A percentile compares a stretch with the other conserved stretches of the same genome.
Conservation (phyloP, 2,113 vertebrate genomes). For the Limanda limanda region DNA sequence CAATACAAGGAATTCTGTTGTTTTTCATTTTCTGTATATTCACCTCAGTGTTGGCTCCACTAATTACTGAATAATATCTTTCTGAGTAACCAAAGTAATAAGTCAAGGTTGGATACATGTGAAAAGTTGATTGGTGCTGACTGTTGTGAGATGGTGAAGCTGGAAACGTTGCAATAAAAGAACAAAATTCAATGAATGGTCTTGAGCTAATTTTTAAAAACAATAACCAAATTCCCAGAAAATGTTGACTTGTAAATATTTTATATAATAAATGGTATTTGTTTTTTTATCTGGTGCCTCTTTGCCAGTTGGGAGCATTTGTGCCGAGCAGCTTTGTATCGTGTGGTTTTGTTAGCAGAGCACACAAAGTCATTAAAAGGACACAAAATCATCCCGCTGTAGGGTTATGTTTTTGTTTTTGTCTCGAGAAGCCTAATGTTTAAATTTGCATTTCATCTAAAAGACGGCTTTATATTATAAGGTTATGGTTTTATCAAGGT, state of each 20-base stretch:
- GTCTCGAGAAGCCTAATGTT: neutral
- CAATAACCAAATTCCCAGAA: no score
- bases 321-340: neutral
- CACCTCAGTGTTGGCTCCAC: neutral
- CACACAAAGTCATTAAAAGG: conserved; percentile 10
- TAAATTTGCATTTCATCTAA: conserved; percentile 28
- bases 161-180: neutral
- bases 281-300: no score
- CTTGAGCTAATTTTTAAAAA: neutral
- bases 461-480: conserved; percentile 13
- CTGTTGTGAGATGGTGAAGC: neutral
- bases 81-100: neutral
- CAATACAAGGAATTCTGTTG: conserved; percentile 26
- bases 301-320: neutral
- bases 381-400: conserved; percentile 15
- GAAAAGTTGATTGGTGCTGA: conserved; percentile 5
- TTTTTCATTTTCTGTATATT: conserved; percentile 25
- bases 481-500: conserved; percentile 3
- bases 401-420: conserved; percentile 2
- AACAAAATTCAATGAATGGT: neutral
- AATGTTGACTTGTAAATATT: no score
- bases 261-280: no score
- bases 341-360: conserved; percentile 10
- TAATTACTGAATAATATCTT: neutral
- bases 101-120: neutral